phyloP scores from a whole-genome alignment of 2,797 vertebrate genomes.

The Vipera ursinii region DNA sequence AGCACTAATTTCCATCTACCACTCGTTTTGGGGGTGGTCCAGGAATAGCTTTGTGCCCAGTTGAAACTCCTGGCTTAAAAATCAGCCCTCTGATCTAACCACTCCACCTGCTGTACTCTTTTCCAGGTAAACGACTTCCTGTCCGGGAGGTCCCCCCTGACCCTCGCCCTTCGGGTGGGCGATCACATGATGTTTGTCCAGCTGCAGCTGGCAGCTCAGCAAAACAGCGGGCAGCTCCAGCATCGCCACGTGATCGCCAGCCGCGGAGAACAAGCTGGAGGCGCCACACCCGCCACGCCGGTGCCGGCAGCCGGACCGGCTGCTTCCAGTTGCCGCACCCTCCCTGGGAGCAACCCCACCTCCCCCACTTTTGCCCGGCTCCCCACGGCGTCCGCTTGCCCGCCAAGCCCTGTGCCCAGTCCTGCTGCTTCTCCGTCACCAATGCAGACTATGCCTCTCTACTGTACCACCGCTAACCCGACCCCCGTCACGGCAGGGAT shows the following conservation, averaged over 20 bases:
- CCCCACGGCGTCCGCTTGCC: slow-evolving; percentile 66
- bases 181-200: slow-evolving; percentile 96
- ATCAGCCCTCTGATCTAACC: not conserved
- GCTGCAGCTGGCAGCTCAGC: slow-evolving; percentile 90
- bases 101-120: too few relatives aligned
- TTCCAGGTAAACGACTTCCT: slow-evolving; percentile 93
- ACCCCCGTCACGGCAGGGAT: slow-evolving; percentile 79
- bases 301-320: slow-evolving; percentile 54
- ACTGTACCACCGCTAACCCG: slow-evolving; percentile 77
- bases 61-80: not conserved
- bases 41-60: not conserved
- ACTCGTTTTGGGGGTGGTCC: too few relatives aligned
- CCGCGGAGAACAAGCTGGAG: slow-evolving; percentile 73
- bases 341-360: slow-evolving; percentile 25
- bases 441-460: slow-evolving; percentile 51
- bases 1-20: not conserved
- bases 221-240: slow-evolving; percentile 85
- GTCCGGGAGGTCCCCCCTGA: slow-evolving; percentile 90
- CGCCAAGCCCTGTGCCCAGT: slow-evolving; percentile 75
- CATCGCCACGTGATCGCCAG: slow-evolving; percentile 84
- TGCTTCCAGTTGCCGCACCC: slow-evolving; percentile 59
- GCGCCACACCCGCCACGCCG: not conserved
- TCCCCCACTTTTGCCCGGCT: slow-evolving; percentile 61
- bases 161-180: slow-evolving; percentile 89
- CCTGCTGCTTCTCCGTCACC: slow-evolving; percentile 67